These are phyloP conservation scores for Eueremaeus valkanovi DNA, from an alignment of 2,888 invertebrate species.

Conservation along the genomic window DNA sequence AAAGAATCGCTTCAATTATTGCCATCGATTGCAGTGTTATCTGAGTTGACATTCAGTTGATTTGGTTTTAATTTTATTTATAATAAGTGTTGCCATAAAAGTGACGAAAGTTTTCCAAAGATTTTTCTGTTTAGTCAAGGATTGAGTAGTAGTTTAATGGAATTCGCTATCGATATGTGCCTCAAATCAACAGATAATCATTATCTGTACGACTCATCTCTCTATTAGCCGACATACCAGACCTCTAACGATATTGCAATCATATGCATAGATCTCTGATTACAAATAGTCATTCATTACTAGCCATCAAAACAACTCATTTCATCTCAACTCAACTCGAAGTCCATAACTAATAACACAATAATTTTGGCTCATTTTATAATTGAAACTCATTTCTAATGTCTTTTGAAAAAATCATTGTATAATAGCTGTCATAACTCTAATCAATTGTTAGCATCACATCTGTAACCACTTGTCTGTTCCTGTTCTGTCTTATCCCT, in stretches of 20 bases:
- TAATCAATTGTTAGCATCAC: neutral
- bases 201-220: neutral
- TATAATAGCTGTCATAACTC: conserved; percentile 7
- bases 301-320: neutral
- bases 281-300: conserved; percentile 24
- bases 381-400: neutral
- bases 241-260: conserved; percentile 15
- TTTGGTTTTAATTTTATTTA: neutral
- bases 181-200: conserved; percentile 19
- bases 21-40: neutral
- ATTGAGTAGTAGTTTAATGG: conserved; percentile 12
- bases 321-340: neutral
- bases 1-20: neutral
- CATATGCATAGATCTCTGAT: conserved; percentile 28
- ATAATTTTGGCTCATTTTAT: conserved; percentile 8
- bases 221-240: neutral
- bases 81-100: conserved; percentile 20
- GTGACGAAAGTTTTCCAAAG: neutral
- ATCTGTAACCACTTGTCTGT: neutral
- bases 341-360: neutral
- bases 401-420: neutral
- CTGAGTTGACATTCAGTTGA: neutral
- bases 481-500: neutral
- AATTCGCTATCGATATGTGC: conserved; percentile 30
- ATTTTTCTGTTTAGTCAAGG: conserved; percentile 21